Evolutionary conservation across 2,888 invertebrate species (phyloP), one percentile per base, ranked within the genome.

Genomic region (Phrixothrix hirtus): DNA sequence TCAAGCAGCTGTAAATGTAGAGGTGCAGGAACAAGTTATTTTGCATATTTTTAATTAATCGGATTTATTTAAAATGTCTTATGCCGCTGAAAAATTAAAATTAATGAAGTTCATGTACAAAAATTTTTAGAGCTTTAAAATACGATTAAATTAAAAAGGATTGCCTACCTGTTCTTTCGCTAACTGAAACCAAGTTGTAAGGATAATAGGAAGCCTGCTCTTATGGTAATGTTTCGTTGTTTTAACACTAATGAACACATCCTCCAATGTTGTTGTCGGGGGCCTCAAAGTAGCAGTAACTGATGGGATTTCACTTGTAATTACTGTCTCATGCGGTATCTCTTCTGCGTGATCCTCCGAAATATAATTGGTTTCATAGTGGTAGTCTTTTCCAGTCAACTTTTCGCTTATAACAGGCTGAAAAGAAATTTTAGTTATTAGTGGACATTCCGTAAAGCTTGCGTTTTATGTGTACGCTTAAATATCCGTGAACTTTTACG

Each of bases 191-290:
- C 97, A 98, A 55, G 97, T 98, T 78, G 89, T 88, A 74, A 95
- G 81, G 69, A 97, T 89, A 59, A 93, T 83, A 44, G 89, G 88
- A 69, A 98, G 76, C 66, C 97, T 83, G 41, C 87, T 85, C 61
- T 84, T 79, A 75, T 96, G 94, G 78, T 92, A 94, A 77, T 86
- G 85, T 74, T 87, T 86, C 47, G 95, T 92, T 57, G 96, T 95
- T 80, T 97, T 97, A 46, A 97, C 94, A 79, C 92, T 92, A 75
- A 96, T 91, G 78, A 95, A 95, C 69, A 96, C 83, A 78, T 95
- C 94, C 77, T 89, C 84, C 65, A 93, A 78, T 64, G 83, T 84
- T 61, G 89, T 86, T 59, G 85, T 83, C 55, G 82, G 82, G 51
- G 85, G 83, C 63, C 80, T 75, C 62, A 77, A 72, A 17, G 77